phyloP scores from a whole-genome alignment of 2,113 vertebrate species.

The Nyctibius bracteatus region DNA sequence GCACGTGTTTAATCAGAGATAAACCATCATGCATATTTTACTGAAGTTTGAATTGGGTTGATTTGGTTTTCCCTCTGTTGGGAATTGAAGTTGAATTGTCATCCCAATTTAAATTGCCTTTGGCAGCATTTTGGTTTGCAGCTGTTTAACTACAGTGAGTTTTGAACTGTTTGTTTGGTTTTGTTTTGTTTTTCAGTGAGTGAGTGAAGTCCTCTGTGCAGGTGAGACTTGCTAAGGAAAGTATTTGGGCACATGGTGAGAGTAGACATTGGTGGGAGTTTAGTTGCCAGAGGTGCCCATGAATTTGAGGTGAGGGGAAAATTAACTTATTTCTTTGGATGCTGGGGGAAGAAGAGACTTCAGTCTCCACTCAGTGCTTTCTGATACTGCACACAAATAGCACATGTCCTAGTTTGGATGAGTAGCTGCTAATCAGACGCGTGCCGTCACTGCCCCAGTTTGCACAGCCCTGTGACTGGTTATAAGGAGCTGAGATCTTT shows the following conservation, averaged over 20 bases:
- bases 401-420: not conserved
- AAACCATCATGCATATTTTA: accelerated
- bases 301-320: not conserved
- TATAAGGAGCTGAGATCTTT: not conserved
- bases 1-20: not conserved
- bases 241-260: not conserved
- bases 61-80: not conserved
- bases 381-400: not conserved
- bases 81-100: not conserved
- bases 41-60: not conserved
- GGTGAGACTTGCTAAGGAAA: not conserved
- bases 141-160: not conserved
- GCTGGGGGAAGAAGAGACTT: not conserved
- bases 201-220: not conserved
- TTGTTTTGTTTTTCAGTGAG: not conserved
- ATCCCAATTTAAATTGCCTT: not conserved
- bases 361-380: not conserved
- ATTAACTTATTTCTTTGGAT: not conserved
- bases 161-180: not conserved
- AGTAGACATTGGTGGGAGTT: not conserved
- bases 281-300: not conserved
- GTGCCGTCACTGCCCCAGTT: not conserved
- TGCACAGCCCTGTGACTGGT: not conserved
- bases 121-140: not conserved
- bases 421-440: not conserved